Evolutionary conservation across 2,797 vertebrate genomes (phyloP).

Genomic region (Vultur gryphus): DNA sequence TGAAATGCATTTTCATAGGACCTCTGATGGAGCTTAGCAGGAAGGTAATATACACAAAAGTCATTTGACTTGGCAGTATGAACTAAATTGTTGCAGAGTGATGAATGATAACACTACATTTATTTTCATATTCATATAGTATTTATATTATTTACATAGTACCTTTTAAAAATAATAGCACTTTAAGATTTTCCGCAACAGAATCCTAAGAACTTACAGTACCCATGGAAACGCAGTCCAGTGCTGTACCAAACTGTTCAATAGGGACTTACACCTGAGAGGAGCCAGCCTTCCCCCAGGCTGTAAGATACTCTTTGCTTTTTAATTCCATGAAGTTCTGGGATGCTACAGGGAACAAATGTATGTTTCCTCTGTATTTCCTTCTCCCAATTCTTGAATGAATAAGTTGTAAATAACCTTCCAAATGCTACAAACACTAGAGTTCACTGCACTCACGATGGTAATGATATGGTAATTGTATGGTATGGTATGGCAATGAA

Average conservation of each 20-base stretch:
- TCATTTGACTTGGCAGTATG: background rate
- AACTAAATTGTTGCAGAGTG: background rate
- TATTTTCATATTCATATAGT: background rate
- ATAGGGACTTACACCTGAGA: background rate
- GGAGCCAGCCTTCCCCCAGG: background rate
- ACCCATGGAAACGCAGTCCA: background rate
- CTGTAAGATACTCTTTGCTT: background rate
- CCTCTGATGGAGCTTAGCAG: background rate
- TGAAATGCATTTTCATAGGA: background rate
- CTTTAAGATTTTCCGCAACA: background rate
- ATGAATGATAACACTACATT: background rate
- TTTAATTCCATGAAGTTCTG: background rate
- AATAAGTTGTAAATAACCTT: background rate
- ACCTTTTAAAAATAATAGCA: background rate
- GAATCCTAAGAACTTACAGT: background rate
- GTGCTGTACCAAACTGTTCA: background rate
- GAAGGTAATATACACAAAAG: background rate
- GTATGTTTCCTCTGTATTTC: background rate
- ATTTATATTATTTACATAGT: background rate
- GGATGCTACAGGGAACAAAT: background rate
- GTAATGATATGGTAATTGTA: rapidly evolving
- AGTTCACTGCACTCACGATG: background rate
- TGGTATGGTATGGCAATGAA: background rate
- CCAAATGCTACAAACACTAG: background rate
- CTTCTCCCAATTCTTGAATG: background rate